Evolutionary conservation across 2,797 vertebrate genomes (phyloP).

Genomic region (Acanthiza pusilla): DNA sequence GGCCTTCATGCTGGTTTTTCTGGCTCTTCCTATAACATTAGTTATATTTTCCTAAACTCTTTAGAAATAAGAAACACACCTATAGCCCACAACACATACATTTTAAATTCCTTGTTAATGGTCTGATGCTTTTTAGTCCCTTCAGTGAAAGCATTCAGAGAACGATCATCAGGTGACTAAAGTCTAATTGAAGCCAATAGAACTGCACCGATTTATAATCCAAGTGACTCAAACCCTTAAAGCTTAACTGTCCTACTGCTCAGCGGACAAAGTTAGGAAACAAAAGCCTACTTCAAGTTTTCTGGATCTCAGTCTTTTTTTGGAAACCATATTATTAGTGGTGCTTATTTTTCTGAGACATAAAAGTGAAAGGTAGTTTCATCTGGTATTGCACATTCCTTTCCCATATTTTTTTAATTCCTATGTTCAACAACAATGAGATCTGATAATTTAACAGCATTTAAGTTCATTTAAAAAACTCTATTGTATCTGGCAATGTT

Average conservation of each 20-base stretch:
- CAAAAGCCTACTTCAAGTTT: neutral
- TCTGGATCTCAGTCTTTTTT: neutral
- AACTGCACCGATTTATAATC: neutral
- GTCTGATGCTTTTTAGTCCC: neutral
- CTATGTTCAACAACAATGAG: neutral
- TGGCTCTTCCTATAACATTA: neutral
- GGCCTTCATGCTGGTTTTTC: neutral
- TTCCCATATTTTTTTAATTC: neutral
- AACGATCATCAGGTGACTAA: neutral
- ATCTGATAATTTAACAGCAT: neutral
- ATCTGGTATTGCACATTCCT: neutral
- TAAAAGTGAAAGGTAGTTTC: neutral
- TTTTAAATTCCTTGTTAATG: neutral
- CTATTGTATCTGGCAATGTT: neutral
- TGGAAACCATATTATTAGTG: neutral
- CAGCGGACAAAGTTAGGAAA: neutral
- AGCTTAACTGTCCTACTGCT: neutral
- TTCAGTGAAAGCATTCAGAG: neutral
- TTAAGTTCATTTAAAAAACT: neutral
- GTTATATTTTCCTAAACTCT: neutral
- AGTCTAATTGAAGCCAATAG: neutral
- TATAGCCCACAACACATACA: neutral
- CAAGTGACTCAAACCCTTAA: neutral
- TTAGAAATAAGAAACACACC: neutral
- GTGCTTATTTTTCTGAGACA: neutral